phyloP scores from a whole-genome alignment of 2,113 vertebrate genomes.

The Notiomystis cincta region DNA sequence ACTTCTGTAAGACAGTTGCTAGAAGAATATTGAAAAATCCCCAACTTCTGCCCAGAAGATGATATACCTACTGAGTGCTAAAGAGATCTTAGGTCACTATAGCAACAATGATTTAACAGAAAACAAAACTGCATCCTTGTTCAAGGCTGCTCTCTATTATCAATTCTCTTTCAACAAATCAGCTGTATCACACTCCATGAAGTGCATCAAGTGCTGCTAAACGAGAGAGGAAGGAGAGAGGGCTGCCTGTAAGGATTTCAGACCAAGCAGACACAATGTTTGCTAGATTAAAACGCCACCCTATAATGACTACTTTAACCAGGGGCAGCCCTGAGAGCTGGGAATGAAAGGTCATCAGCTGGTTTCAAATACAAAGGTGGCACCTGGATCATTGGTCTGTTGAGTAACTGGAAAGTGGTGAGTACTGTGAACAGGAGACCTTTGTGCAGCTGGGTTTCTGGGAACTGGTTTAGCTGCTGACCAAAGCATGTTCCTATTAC shows the following conservation, averaged over 20 bases:
- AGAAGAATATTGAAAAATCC: neutral
- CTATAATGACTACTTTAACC: neutral
- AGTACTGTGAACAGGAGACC: neutral
- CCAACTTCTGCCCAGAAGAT: constrained; percentile 1
- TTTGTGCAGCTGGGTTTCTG: neutral
- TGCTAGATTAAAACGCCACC: neutral
- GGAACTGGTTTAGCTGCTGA: neutral
- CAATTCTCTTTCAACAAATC: neutral
- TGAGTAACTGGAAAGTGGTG: neutral
- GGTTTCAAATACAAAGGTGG: neutral
- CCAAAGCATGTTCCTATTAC: neutral
- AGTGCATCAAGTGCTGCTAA: neutral
- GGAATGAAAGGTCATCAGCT: neutral
- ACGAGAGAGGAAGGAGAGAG: neutral
- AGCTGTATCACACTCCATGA: neutral
- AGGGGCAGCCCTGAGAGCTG: neutral
- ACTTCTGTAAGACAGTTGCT: neutral
- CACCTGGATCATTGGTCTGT: neutral
- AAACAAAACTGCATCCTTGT: neutral
- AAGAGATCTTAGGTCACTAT: constrained; percentile 31
- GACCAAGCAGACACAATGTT: neutral
- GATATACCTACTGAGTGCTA: neutral
- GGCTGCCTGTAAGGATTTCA: neutral
- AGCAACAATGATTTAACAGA: constrained; percentile 15
- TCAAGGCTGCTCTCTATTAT: constrained; percentile 18